Base-by-base conservation (phyloP, 2,888 invertebrate genomes). In the Diogma glabrata region DNA sequence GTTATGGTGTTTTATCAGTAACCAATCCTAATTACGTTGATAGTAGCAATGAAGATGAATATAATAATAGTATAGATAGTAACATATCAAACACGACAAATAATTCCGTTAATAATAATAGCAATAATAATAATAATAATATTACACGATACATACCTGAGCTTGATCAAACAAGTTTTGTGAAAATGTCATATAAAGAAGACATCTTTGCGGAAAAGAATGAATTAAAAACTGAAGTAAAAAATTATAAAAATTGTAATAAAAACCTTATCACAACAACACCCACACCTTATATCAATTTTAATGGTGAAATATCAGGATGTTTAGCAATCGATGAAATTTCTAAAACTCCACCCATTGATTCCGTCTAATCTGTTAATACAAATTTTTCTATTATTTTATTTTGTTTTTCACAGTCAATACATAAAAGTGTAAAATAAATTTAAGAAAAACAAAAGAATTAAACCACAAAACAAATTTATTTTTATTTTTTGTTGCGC, bases 1-100 rank as follows among this genome's bases (percentile, higher is more conserved):
- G 60, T 24, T 61, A 59, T 52, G 61, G 61, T 36, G 58, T 61
- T 16, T 53, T 61, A 9, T 60, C 61, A 12, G 59, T 61, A 8
- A 60, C 60, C 30, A 61, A 61, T 58, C 61, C 61, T 12, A 61
- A 60, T 53, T 61, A 61, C 36, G 56, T 47, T 16, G 47, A 58
- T 33, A 51, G 19, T 38, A 50, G 24, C 48, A n/a, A 47, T 17
- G 45, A 33, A 10, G n/a, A n/a, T n/a, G n/a, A n/a, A n/a, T n/a
- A n/a, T n/a, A n/a, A n/a, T n/a, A 17, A 40, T 17, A 50, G 52
- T 17, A 53, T 20, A 12, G 47, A 47, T 47, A 48, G 33, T 28
- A 40, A 19, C 23, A 54, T 23, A 47, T 53, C 20, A 46, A 45
- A 20, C 36, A 22, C 20, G n/a, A 9, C 10, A 14, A 46, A 26